Evolutionary conservation across 2,888 invertebrate species (phyloP), one percentile per base, ranked within the genome.

Genomic region (Rhynchonema sp.): DNA sequence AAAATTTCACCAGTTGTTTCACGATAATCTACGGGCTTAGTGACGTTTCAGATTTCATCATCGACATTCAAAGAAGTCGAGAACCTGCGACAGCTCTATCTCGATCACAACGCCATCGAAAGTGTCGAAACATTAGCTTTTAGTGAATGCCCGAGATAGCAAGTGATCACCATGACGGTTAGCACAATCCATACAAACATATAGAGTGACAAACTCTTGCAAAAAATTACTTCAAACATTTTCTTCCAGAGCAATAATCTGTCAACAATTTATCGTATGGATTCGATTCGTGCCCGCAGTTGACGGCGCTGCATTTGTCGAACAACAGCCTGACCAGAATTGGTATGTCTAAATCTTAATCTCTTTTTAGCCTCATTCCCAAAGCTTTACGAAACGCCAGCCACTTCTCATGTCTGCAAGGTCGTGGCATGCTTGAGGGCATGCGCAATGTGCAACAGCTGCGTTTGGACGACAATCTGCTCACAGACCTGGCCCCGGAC

Each of bases 111-210:
- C 76, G 77, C 62, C 29, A 68, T 89, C 58, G 77, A 79, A 58
- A 81, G 81, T 68, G 79, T 90, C 62, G 87, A 89, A 22, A 82
- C 83, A 59, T 81, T 86, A 69, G 77, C 88, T 60, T 86, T 90
- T 68, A 84, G 86, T 70, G 84, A 84, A 27, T 86, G 87, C 71
- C 89, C 90, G 46, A 67, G 69, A 38, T 65, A 76, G 54, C 67
- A 70, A 59, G 63, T 71, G 74, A 84, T 90, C 72, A 84, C 85
- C 72, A 81, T 90, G 59, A 84, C 64, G 61, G 67, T 67, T 26
- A 57, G 59, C 23, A n/a, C n/a, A 3, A 49, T 6, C 38, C 17
- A 13, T 38, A 13, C 17, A 17, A 17, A 13, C 38, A 38, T 38
- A 38, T 6, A 17, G 9, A 17, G 6, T 38, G 6, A 13, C 38